phyloP scores from a whole-genome alignment of 2,888 invertebrate species.

The Tetranychus truncatus region DNA sequence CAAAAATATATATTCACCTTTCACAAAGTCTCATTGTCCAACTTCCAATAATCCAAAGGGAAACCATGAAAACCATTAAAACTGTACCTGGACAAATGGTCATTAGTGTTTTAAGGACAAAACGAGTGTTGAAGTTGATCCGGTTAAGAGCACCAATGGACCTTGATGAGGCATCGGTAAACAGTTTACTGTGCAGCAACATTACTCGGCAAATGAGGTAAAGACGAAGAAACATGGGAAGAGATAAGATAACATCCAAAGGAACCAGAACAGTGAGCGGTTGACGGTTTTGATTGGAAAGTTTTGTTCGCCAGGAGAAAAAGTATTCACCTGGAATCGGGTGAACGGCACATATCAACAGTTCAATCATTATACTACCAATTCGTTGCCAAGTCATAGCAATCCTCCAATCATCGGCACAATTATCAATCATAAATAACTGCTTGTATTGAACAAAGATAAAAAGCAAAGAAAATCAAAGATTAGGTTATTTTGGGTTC shows the following conservation, averaged over 20 bases:
- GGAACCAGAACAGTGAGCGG: conserved; percentile 42
- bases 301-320: conserved; percentile 87
- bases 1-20: conserved; percentile 45
- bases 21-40: conserved; percentile 98
- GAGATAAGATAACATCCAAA: conserved; percentile 85
- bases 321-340: conserved; percentile 91
- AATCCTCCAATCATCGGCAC: conserved; percentile 99
- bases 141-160: conserved; percentile 92
- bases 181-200: conserved; percentile 96
- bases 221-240: conserved; percentile 98
- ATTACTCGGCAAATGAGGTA: conserved; percentile 98
- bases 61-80: conserved; percentile 95
- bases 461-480: too few relatives aligned
- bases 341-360: conserved; percentile 89
- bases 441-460: conserved; percentile 32
- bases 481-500: too few relatives aligned
- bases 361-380: conserved; percentile 72
- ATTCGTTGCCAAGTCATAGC: conserved; percentile 98
- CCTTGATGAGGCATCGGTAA: conserved; percentile 96
- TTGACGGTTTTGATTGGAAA: conserved; percentile 46
- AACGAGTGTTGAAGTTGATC: conserved; percentile 84
- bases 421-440: conserved; percentile 99
- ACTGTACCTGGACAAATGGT: conserved; percentile 98
- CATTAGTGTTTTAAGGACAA: conserved; percentile 95
- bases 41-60: conserved; percentile 96